Percentiles rank a stretch among this genome's conserved stretches.
phyloP scores from a whole-genome alignment of 2,113 vertebrate genomes.

The Epinephelus cyanopodus region DNA sequence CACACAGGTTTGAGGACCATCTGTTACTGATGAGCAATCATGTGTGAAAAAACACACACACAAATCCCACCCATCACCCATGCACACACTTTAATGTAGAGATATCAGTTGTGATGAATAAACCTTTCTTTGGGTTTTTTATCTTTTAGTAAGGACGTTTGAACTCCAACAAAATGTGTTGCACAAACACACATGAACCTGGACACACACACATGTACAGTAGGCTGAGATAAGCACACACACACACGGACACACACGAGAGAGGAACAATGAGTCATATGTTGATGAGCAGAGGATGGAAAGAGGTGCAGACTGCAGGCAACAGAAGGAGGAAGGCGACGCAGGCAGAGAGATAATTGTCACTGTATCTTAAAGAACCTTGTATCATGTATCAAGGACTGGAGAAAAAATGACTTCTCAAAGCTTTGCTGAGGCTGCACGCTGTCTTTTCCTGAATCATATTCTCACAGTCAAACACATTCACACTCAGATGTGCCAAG shows the following conservation, averaged over 20 bases:
- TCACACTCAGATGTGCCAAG: constrained; percentile 9
- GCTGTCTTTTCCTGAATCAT: constrained; percentile 11
- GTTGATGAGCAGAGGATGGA: constrained; percentile 46
- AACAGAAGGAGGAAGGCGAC: constrained; percentile 39
- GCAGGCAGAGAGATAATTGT: constrained; percentile 30
- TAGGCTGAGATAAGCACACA: not conserved
- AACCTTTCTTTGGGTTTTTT: not conserved
- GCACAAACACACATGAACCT: not conserved
- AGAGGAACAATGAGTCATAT: constrained; percentile 66
- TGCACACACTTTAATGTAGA: not conserved
- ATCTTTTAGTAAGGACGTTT: not conserved
- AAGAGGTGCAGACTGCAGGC: constrained; percentile 39
- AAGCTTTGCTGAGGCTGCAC: constrained; percentile 51
- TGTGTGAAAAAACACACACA: constrained; percentile 53
- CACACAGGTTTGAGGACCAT: constrained; percentile 79
- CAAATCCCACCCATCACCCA: constrained; percentile 1
- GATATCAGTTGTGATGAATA: not conserved
- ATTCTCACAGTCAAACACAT: constrained; percentile 18
- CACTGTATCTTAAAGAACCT: constrained; percentile 11
- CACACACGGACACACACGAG: constrained; percentile 2
- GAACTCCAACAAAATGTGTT: not conserved
- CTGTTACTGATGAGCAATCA: constrained; percentile 73
- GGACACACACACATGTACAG: constrained; percentile 6
- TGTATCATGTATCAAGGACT: not conserved
- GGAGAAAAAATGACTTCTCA: constrained; percentile 9